Evolutionary conservation across 2,797 vertebrate species (phyloP).

Genomic region (Aphelocoma californica): DNA sequence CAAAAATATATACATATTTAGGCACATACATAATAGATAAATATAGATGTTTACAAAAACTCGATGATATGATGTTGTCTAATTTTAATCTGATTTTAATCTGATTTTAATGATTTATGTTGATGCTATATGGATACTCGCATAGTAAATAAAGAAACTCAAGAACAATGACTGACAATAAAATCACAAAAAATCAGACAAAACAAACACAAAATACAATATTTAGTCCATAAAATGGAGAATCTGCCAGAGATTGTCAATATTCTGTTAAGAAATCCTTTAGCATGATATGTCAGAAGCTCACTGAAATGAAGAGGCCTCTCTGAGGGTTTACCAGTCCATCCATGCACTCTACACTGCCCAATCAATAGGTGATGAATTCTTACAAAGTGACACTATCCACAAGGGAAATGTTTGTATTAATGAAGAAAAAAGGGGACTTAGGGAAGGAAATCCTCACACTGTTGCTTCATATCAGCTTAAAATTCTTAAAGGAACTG

Average conservation of each 20-base stretch:
- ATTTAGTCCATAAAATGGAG: neutral
- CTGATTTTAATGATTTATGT: neutral
- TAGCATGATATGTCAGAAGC: neutral
- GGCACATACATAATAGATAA: neutral
- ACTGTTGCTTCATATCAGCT: neutral
- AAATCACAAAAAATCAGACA: neutral
- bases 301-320: neutral
- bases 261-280: neutral
- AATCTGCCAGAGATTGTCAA: neutral
- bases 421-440: neutral
- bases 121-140: neutral
- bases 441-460: neutral
- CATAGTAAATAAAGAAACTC: neutral
- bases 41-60: neutral
- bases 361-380: neutral
- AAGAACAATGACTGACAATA: neutral
- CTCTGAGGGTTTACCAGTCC: neutral
- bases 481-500: neutral
- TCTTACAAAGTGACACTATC: slow-evolving; percentile 7
- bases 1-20: neutral
- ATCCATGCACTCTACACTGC: neutral
- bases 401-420: neutral
- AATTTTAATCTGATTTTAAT: neutral
- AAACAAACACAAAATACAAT: neutral
- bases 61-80: neutral